Base-by-base conservation (phyloP, 1,140 invertebrate species). In the Manduca sexta region DNA sequence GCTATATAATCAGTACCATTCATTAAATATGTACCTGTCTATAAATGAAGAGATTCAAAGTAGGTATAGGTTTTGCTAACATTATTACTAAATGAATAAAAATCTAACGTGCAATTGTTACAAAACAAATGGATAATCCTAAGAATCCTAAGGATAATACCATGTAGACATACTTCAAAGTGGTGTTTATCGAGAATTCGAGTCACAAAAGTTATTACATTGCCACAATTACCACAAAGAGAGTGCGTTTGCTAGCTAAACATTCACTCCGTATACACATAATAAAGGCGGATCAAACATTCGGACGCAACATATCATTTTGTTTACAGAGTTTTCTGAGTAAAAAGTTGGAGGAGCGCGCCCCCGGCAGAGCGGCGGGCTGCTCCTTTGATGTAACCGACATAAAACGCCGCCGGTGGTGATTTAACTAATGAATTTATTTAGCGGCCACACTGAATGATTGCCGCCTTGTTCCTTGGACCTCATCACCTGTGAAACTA, bases 351-450 rank as follows among this genome's bases (percentile, higher is more conserved):
- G 60, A 63, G 74, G 57, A 71, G 68, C 67, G 66, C 74, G 73
- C 78, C 79, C 74, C 67, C 52, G 78, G 70, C 74, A 64, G 69
- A 69, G 69, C 75, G 64, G 68, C 67, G 62, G 66, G 59, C 67
- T 49, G 60, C 47, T 53, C 73, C 80, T 87, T 87, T 87, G 83
- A 87, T 71, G 75, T 79, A 68, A 73, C 85, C 85, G 85, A 82
- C 83, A 85, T 79, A 79, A 84, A 84, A 83, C 74, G 82, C 81
- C 76, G 83, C 84, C 83, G 77, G 74, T 78, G 76, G 81, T 83
- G 81, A 86, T 87, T 87, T 87, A 83, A 86, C 85, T 87, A 87
- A 87, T 86, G 84, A 87, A 87, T 87, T 87, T 87, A 87, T 87
- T 86, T 86, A 83, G 77, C 76, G 75, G 73, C 65, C 71, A 65